Conservation (phyloP, 2,113 vertebrate species). For the Muscicapa adusta region DNA sequence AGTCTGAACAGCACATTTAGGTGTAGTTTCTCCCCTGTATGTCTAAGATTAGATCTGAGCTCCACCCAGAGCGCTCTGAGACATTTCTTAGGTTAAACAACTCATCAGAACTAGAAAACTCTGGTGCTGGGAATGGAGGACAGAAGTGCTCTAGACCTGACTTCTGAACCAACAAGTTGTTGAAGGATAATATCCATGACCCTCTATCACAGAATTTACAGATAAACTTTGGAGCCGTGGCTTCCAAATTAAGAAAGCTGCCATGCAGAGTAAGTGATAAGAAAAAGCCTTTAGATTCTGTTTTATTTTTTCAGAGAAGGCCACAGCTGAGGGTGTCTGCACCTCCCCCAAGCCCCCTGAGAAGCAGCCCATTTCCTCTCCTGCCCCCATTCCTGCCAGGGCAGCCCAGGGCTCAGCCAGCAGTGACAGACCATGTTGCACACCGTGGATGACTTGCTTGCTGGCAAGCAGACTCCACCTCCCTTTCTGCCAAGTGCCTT, state of each 20-base stretch:
- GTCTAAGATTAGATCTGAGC: neutral
- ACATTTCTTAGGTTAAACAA: neutral
- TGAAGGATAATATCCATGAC: neutral
- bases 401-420: neutral
- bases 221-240: neutral
- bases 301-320: neutral
- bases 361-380: neutral
- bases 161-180: neutral
- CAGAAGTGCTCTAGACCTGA: neutral
- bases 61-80: neutral
- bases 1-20: neutral
- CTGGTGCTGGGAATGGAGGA: neutral
- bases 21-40: neutral
- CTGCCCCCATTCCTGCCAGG: neutral
- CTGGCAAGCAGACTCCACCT: neutral
- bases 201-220: neutral
- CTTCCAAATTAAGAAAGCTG: neutral
- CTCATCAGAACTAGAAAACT: neutral
- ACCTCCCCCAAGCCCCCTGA: neutral
- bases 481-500: neutral
- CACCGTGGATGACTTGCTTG: neutral
- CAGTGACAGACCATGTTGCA: neutral
- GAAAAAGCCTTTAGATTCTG: neutral
- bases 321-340: neutral
- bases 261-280: neutral